Percentiles rank a stretch among this genome's conserved stretches.
Conservation (phyloP, 2,113 vertebrate genomes). For the Macroglossus sobrinus region DNA sequence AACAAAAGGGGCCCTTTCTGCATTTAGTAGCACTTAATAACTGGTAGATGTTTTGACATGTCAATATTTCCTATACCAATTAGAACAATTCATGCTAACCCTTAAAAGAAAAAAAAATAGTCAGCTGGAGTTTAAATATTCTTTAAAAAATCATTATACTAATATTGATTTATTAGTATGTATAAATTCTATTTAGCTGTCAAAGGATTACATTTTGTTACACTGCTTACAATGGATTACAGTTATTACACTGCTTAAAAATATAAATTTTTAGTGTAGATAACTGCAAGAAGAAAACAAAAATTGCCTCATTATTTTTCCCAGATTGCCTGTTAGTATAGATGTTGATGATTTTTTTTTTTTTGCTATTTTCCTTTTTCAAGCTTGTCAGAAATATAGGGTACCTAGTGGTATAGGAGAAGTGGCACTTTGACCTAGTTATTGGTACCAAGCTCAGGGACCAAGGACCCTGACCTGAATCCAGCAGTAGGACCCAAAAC, state of each 20-base stretch:
- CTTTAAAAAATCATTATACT: constrained; percentile 27
- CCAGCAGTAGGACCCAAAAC: background rate
- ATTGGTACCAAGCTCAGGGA: background rate
- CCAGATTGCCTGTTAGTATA: background rate
- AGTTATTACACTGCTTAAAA: background rate
- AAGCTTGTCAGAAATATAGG: background rate
- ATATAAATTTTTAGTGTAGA: background rate
- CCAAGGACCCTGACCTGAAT: background rate
- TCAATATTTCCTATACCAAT: background rate
- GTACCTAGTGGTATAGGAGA: background rate
- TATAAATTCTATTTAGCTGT: background rate
- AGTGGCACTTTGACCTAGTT: background rate
- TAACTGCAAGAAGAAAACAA: background rate
- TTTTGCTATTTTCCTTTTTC: background rate
- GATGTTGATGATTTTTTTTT: background rate
- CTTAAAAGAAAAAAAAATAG: background rate
- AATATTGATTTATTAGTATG: background rate
- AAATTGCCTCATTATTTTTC: background rate
- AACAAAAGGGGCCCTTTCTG: background rate
- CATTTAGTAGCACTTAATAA: background rate
- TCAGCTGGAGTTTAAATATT: background rate
- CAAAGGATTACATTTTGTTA: background rate
- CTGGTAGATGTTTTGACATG: background rate
- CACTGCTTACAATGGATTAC: too few relatives aligned
- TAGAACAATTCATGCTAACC: background rate